These are phyloP conservation scores for Aradophagus sp. DNA, from an alignment of 1,140 invertebrate species.

Conservation along the genomic window DNA sequence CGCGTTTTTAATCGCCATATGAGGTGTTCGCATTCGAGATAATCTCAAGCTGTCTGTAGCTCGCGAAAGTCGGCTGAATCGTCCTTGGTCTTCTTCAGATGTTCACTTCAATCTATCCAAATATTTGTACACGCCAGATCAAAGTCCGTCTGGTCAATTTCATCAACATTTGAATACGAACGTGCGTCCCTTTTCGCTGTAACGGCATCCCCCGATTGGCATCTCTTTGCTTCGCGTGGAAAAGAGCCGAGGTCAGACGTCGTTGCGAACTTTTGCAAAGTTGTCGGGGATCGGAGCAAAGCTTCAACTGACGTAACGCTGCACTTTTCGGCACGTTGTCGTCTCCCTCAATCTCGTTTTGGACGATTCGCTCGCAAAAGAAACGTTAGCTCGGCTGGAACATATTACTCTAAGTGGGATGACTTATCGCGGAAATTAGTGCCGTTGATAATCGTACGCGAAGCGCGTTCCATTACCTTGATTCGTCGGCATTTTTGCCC, in stretches of 20 bases:
- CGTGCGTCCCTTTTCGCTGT: conserved; percentile 33
- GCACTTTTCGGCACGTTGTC: too few relatives aligned
- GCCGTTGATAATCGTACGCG: too few relatives aligned
- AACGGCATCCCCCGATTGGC: conserved; percentile 26
- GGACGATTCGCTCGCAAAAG: conserved; percentile 5
- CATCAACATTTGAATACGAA: conserved; percentile 75
- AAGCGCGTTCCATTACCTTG: too few relatives aligned
- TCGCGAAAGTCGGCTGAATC: conserved; percentile 55
- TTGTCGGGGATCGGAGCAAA: conserved; percentile 18
- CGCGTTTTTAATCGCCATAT: conserved; percentile 49
- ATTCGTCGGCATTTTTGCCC: too few relatives aligned
- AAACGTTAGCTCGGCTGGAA: too few relatives aligned
- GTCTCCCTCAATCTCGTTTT: background rate
- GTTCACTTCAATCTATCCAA: conserved; percentile 75
- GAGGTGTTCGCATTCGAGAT: conserved; percentile 22
- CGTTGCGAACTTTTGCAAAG: conserved; percentile 61
- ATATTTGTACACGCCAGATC: conserved; percentile 75
- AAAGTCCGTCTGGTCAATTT: conserved; percentile 76
- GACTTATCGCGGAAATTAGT: too few relatives aligned
- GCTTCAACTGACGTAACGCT: too few relatives aligned
- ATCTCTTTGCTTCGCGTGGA: conserved; percentile 31
- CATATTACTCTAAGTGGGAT: too few relatives aligned
- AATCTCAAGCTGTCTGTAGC: background rate
- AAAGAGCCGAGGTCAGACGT: conserved; percentile 32
- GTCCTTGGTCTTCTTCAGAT: conserved; percentile 72